Percentiles rank a stretch among this genome's conserved stretches.
Evolutionary conservation across 2,888 invertebrate genomes (phyloP).

Genomic region (Chrysolina oricalcia): DNA sequence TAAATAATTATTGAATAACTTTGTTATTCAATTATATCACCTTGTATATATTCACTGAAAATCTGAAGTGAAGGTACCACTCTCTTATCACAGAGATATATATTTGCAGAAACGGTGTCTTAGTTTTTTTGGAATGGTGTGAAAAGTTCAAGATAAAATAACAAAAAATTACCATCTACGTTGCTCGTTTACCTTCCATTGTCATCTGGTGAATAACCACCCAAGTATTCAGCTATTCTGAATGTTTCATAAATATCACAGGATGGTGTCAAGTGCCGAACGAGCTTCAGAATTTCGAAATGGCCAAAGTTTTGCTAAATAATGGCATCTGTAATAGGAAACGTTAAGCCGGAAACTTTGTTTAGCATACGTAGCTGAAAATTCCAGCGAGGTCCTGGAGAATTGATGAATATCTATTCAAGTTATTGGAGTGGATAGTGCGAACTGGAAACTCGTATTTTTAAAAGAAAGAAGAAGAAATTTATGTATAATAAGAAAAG

Average conservation of each 20-base stretch:
- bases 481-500: too few relatives aligned
- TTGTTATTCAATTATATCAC: too few relatives aligned
- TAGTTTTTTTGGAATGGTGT: not conserved
- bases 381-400: not conserved
- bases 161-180: not conserved
- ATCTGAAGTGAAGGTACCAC: not conserved
- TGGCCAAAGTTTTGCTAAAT: conserved; percentile 3
- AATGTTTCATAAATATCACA: conserved; percentile 13
- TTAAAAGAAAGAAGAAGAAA: too few relatives aligned
- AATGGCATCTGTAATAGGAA: conserved; percentile 1
- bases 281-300: not conserved
- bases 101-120: not conserved
- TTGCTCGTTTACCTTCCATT: conserved; percentile 3
- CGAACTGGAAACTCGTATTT: too few relatives aligned
- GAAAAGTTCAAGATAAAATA: not conserved
- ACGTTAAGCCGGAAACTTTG: not conserved
- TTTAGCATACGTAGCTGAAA: conserved; percentile 8
- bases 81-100: not conserved
- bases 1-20: too few relatives aligned
- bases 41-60: too few relatives aligned
- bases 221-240: not conserved
- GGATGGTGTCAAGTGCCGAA: conserved; percentile 15
- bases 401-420: not conserved
- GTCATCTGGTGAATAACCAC: not conserved
- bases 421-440: not conserved